A percentile compares a stretch with the other conserved stretches of the same genome.
Conservation (phyloP, 2,113 vertebrate species). For the Anarhynchus alexandrinus region DNA sequence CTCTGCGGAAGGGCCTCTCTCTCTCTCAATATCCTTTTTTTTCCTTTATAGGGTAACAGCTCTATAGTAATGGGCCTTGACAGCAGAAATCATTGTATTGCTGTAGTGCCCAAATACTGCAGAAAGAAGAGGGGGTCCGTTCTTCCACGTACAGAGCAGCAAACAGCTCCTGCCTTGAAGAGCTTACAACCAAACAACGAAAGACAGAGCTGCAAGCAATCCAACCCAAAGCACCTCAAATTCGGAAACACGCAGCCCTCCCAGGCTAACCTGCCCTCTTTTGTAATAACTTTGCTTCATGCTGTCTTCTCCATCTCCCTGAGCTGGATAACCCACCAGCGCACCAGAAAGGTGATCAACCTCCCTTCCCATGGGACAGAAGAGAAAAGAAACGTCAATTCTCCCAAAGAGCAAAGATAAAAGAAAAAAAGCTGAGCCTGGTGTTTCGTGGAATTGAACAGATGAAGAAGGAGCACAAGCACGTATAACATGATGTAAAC, state of each 20-base stretch:
- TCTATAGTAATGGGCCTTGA: neutral
- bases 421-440: neutral
- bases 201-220: neutral
- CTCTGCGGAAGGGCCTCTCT: neutral
- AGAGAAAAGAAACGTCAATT: neutral
- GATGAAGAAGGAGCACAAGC: neutral
- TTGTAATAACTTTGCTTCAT: neutral
- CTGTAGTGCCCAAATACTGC: neutral
- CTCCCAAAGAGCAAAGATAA: neutral
- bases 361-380: neutral
- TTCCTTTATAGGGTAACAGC: neutral
- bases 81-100: neutral
- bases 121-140: neutral
- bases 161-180: neutral
- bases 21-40: neutral
- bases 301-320: neutral
- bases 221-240: neutral
- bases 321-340: neutral
- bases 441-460: neutral
- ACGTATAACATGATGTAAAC: neutral
- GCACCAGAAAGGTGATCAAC: neutral
- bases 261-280: neutral
- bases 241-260: neutral
- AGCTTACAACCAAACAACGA: rapidly evolving
- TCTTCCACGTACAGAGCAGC: neutral